These are phyloP conservation scores for Dyspetes luteomarginatus DNA, from an alignment of 2,888 invertebrate genomes.

Conservation along the genomic window DNA sequence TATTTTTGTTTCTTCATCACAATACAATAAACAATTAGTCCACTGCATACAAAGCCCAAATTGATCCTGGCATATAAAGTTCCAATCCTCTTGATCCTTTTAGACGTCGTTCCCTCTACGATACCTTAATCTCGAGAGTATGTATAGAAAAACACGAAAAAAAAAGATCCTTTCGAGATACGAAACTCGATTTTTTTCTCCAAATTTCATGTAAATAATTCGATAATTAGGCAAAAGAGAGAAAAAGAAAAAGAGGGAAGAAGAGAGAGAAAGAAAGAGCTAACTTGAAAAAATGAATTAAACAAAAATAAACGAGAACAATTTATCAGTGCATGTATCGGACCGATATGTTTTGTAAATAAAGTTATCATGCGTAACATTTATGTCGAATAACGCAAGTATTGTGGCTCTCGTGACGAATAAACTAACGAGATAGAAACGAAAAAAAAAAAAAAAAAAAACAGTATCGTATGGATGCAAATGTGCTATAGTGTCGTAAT, in stretches of 20 bases:
- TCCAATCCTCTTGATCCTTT: constrained; percentile 38
- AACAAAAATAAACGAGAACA: constrained; percentile 68
- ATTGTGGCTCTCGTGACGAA: constrained; percentile 59
- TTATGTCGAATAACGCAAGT: constrained; percentile 71
- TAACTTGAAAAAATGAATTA: constrained; percentile 32
- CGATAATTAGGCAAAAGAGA: constrained; percentile 67
- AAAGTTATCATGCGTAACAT: constrained; percentile 79
- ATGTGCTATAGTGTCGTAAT: constrained; percentile 9
- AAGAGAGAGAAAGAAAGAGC: constrained; percentile 34
- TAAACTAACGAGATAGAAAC: constrained; percentile 40
- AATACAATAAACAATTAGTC: constrained; percentile 23
- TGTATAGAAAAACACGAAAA: constrained; percentile 59
- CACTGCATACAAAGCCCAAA: constrained; percentile 29
- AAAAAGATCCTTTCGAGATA: constrained; percentile 60
- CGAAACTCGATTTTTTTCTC: constrained; percentile 69
- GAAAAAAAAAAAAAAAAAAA: constrained; percentile 31
- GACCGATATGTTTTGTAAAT: constrained; percentile 79
- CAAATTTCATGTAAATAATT: constrained; percentile 79
- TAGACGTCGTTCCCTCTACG: constrained; percentile 48
- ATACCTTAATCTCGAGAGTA: constrained; percentile 54
- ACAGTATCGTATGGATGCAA: not conserved
- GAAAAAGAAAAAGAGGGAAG: constrained; percentile 40
- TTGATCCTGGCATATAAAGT: constrained; percentile 23
- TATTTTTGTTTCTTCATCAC: constrained; percentile 13
- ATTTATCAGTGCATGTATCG: constrained; percentile 76